These are phyloP conservation scores for Netelia fuscicornis DNA, from an alignment of 2,888 invertebrate species.

Conservation along the genomic window DNA sequence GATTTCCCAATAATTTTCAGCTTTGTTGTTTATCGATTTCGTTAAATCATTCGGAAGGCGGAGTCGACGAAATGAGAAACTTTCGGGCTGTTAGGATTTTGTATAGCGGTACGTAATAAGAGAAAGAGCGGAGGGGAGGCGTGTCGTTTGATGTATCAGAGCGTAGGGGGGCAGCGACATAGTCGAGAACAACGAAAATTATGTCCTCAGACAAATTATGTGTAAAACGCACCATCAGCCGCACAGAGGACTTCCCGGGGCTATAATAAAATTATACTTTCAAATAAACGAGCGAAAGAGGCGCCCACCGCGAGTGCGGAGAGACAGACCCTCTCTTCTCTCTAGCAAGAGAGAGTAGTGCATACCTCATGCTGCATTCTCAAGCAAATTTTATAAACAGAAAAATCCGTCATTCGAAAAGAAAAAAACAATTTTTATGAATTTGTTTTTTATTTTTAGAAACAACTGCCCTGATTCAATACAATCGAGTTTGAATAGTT, in stretches of 20 bases:
- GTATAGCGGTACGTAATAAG: too few relatives aligned
- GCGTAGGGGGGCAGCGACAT: conserved; percentile 41
- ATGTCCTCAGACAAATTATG: conserved; percentile 70
- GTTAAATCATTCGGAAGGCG: conserved; percentile 40
- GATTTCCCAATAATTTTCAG: neutral
- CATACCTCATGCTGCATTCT: too few relatives aligned
- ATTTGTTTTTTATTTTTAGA: too few relatives aligned
- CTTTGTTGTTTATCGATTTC: conserved; percentile 50
- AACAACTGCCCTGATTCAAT: too few relatives aligned
- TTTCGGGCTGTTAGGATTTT: neutral
- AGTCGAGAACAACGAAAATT: conserved; percentile 65
- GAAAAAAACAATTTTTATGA: too few relatives aligned
- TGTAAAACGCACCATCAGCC: conserved; percentile 66
- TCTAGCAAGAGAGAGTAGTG: too few relatives aligned
- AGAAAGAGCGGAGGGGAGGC: too few relatives aligned
- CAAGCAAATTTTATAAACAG: too few relatives aligned
- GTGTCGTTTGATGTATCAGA: too few relatives aligned
- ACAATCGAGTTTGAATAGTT: too few relatives aligned
- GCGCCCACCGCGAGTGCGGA: conserved; percentile 17
- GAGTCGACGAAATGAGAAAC: conserved; percentile 24
- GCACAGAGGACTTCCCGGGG: conserved; percentile 46
- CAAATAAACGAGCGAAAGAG: conserved; percentile 61
- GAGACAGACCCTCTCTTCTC: neutral
- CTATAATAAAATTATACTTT: conserved; percentile 71
- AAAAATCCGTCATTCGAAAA: too few relatives aligned